Evolutionary conservation across 2,888 invertebrate species (phyloP).

Genomic region (Archips xylosteana): DNA sequence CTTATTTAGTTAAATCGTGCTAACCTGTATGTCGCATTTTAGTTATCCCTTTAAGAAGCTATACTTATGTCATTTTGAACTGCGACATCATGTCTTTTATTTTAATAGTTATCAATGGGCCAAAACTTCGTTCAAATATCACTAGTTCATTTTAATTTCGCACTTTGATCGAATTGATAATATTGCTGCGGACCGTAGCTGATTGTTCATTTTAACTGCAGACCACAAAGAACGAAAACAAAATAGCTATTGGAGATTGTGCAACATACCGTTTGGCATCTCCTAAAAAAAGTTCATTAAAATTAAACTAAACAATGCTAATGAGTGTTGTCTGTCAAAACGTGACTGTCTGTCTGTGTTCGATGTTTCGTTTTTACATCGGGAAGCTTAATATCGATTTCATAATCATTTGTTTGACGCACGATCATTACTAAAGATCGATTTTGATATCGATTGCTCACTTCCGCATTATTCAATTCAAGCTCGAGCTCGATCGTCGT

Average conservation of each 20-base stretch:
- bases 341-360: constrained; percentile 53
- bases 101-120: not conserved
- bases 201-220: not conserved
- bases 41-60: not conserved
- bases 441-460: constrained; percentile 78
- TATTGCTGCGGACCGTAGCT: not conserved
- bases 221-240: constrained; percentile 21
- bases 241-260: constrained; percentile 27
- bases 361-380: constrained; percentile 42
- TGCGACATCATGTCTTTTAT: not conserved
- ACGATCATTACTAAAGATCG: constrained; percentile 73
- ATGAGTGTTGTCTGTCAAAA: constrained; percentile 67
- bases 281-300: constrained; percentile 59
- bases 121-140: not conserved
- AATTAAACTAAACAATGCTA: constrained; percentile 76
- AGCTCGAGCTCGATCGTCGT: constrained; percentile 53
- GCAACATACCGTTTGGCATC: constrained; percentile 41
- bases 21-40: constrained; percentile 2
- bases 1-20: constrained; percentile 48
- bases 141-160: not conserved
- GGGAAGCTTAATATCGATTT: constrained; percentile 67
- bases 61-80: not conserved
- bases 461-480: constrained; percentile 73
- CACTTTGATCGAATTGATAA: not conserved
- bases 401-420: constrained; percentile 75